Percentiles rank a stretch among this genome's conserved stretches.
phyloP scores from a whole-genome alignment of 2,888 invertebrate species.

The Embidobia sp. region DNA sequence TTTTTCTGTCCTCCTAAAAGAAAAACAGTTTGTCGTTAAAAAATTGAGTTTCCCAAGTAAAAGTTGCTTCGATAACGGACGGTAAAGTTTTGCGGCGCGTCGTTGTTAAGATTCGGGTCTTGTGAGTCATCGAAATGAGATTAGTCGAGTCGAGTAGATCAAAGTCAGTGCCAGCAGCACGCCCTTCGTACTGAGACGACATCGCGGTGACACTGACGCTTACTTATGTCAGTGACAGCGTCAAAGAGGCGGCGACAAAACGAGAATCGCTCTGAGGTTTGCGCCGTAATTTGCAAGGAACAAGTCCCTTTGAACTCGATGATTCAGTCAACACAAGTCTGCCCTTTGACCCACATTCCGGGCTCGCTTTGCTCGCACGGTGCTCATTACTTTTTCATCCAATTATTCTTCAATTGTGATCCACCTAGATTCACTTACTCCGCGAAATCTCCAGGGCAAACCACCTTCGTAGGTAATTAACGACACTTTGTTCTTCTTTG shows the following conservation, averaged over 20 bases:
- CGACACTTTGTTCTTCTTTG: too few species aligned
- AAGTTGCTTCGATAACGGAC: neutral
- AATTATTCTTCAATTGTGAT: constrained; percentile 3
- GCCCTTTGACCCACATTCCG: constrained; percentile 49
- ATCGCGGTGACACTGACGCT: constrained; percentile 39
- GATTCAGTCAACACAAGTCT: constrained; percentile 31
- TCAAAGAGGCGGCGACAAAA: constrained; percentile 58
- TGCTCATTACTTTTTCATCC: constrained; percentile 1
- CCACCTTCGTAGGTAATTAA: too few species aligned
- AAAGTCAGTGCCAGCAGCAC: constrained; percentile 58
- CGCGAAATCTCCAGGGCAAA: too few species aligned
- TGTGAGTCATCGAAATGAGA: constrained; percentile 58
- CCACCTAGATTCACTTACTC: too few species aligned
- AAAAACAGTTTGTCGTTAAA: too few species aligned
- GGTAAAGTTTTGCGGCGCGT: constrained; percentile 8
- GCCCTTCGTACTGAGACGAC: constrained; percentile 39
- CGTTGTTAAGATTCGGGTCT: constrained; percentile 39
- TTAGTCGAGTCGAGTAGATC: constrained; percentile 55
- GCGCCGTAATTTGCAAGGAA: constrained; percentile 52
- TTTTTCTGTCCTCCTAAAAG: too few species aligned
- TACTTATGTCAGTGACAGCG: constrained; percentile 52
- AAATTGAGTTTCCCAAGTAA: neutral
- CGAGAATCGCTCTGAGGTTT: constrained; percentile 41
- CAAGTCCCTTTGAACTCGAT: constrained; percentile 48
- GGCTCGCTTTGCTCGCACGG: neutral